A percentile compares a stretch with the other conserved stretches of the same genome.
These are phyloP conservation scores for Onchidella celtica DNA, from an alignment of 2,888 invertebrate species.

Conservation along the genomic window DNA sequence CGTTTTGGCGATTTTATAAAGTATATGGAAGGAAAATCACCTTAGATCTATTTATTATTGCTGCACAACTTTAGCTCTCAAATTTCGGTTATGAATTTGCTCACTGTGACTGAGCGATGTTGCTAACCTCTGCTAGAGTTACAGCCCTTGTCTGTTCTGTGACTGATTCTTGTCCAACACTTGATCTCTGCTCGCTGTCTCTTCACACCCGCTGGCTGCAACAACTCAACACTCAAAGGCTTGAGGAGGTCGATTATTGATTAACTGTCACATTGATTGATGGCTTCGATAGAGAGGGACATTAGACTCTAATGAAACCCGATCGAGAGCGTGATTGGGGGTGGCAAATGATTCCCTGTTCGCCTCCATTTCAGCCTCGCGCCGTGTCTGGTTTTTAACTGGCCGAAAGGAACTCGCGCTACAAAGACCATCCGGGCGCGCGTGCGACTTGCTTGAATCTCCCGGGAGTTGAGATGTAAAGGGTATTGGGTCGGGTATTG, in stretches of 20 bases:
- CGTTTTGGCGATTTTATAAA: too few relatives aligned
- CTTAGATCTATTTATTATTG: too few relatives aligned
- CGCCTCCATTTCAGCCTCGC: slow-evolving; percentile 10
- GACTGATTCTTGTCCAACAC: too few relatives aligned
- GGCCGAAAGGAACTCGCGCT: background rate
- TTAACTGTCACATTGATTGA: slow-evolving; percentile 39
- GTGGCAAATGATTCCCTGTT: slow-evolving; percentile 35
- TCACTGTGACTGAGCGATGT: too few relatives aligned
- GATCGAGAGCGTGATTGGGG: slow-evolving; percentile 22
- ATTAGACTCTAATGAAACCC: slow-evolving; percentile 42
- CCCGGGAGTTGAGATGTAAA: too few relatives aligned
- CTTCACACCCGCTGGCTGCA: background rate
- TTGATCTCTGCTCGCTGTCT: background rate
- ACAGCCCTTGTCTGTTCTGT: too few relatives aligned
- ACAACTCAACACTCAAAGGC: background rate
- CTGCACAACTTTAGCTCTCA: too few relatives aligned
- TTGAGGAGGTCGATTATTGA: slow-evolving; percentile 27
- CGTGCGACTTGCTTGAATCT: too few relatives aligned
- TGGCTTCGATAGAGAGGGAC: slow-evolving; percentile 6
- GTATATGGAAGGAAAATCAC: too few relatives aligned
- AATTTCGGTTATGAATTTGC: too few relatives aligned
- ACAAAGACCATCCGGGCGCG: background rate
- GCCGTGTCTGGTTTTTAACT: background rate
- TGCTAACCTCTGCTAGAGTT: too few relatives aligned
- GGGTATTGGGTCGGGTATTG: too few relatives aligned